These are phyloP conservation scores for Cephus nigrinus DNA, from an alignment of 2,888 invertebrate genomes.

Conservation along the genomic window DNA sequence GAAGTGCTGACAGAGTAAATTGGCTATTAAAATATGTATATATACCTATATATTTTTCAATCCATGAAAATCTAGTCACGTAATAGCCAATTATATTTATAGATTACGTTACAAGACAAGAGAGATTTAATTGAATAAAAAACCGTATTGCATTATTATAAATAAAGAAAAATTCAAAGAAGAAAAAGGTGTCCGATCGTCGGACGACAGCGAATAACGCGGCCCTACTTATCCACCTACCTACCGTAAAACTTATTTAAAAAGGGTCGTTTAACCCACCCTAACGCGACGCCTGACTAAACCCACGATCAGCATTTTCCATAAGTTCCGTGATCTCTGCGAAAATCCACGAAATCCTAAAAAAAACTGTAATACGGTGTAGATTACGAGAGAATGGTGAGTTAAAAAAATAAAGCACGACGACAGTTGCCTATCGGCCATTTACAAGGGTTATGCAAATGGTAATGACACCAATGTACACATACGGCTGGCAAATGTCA, in stretches of 20 bases:
- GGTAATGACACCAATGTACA: slow-evolving; percentile 11
- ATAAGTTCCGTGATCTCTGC: not conserved
- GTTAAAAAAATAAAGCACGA: not conserved
- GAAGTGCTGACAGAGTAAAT: not conserved
- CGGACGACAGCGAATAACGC: not conserved
- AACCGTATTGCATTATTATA: not conserved
- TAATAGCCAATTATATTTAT: not conserved
- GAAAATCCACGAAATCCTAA: not conserved
- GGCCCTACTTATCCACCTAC: not conserved
- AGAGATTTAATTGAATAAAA: not conserved
- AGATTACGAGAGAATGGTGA: not conserved
- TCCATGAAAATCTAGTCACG: not conserved
- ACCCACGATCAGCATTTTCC: not conserved
- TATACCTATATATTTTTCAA: not conserved
- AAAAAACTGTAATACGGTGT: not conserved
- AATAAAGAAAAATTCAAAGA: not conserved
- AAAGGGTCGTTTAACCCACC: not conserved
- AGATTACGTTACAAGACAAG: not conserved
- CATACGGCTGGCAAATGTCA: slow-evolving; percentile 14
- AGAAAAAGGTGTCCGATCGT: not conserved
- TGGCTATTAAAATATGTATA: not conserved
- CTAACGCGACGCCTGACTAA: not conserved
- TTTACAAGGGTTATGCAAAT: slow-evolving; percentile 9
- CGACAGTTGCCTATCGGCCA: not conserved
- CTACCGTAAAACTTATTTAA: not conserved